Percentiles rank a stretch among this genome's conserved stretches.
These are phyloP conservation scores for Sminthurides aquaticus DNA, from an alignment of 2,888 invertebrate genomes.

Conservation along the genomic window DNA sequence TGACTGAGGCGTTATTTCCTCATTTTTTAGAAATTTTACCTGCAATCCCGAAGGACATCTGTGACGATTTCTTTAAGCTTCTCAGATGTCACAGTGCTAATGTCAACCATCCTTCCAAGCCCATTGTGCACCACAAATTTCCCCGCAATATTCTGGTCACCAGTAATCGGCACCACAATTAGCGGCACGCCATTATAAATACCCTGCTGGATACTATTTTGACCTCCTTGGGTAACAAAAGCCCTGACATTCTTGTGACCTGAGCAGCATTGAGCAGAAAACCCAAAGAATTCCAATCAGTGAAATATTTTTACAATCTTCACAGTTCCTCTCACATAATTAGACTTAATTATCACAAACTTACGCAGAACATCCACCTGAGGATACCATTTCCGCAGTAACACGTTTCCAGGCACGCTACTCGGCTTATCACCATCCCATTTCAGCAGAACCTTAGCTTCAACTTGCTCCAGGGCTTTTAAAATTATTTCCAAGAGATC, in stretches of 20 bases:
- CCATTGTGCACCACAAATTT: neutral
- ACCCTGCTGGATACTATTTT: neutral
- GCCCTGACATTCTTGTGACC: neutral
- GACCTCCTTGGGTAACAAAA: neutral
- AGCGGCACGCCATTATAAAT: neutral
- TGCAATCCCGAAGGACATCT: neutral
- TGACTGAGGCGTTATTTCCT: no score
- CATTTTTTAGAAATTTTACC: neutral
- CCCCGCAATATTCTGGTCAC: neutral
- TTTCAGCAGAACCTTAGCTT: neutral
- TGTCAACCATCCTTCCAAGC: neutral
- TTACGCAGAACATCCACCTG: neutral
- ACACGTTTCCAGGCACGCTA: neutral
- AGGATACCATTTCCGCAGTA: neutral
- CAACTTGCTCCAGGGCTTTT: neutral
- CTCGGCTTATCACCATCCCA: neutral
- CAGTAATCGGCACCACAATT: neutral
- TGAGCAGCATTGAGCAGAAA: no score
- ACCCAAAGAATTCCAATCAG: no score
- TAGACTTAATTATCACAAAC: neutral
- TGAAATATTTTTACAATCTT: no score
- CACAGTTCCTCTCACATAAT: no score
- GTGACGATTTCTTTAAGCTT: neutral
- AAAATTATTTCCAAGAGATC: neutral
- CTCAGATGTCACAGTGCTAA: neutral